phyloP scores from a whole-genome alignment of 2,113 vertebrate genomes.

The Nestor notabilis region DNA sequence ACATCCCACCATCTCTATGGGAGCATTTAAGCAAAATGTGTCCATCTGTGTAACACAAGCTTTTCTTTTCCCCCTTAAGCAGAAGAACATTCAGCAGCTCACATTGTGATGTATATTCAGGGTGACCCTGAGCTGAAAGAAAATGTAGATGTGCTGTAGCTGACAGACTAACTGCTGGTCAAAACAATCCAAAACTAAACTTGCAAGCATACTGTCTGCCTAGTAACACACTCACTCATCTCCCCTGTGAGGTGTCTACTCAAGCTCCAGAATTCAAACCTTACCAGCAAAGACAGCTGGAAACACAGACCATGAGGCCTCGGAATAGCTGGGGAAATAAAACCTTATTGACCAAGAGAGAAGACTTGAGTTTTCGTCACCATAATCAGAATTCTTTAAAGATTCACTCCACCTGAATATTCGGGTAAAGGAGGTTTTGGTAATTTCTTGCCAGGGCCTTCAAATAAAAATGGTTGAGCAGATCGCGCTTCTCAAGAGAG shows the following conservation, averaged over 20 bases:
- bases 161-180: not conserved
- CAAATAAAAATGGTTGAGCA: not conserved
- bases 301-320: not conserved
- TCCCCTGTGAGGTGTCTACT: accelerated
- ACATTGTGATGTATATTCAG: not conserved
- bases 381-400: not conserved
- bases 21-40: not conserved
- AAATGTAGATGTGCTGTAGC: not conserved
- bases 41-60: not conserved
- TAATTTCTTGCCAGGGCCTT: not conserved
- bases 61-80: not conserved
- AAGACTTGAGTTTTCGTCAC: not conserved
- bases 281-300: not conserved
- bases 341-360: not conserved
- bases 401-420: not conserved
- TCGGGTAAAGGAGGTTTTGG: not conserved
- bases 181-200: not conserved
- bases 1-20: not conserved
- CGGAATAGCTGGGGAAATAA: not conserved
- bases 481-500: not conserved
- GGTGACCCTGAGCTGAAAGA: not conserved
- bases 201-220: not conserved
- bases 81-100: not conserved
- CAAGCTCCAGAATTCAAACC: not conserved
- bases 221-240: not conserved